Evolutionary conservation across 1,140 invertebrate genomes (phyloP), one percentile per base, ranked within the genome.

Genomic region (Bilobella aurantiaca): DNA sequence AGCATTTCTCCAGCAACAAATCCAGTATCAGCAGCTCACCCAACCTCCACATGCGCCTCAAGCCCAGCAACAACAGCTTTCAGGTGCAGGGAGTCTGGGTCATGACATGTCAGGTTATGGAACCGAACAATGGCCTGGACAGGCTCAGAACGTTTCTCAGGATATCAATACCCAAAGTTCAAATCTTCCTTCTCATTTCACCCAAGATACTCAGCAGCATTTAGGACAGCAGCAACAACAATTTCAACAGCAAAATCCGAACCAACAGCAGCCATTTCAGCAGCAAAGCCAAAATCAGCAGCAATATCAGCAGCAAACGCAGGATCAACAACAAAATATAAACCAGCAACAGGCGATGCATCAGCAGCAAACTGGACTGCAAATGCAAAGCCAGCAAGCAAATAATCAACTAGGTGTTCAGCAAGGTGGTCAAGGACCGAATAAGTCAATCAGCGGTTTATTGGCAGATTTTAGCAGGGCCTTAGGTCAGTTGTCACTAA

Each of bases 401-500:
- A 53, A n/a, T n/a, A n/a, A 53, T 53, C 49, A 53, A 23, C 23
- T 58, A 12, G 29, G 18, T 30, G 28, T n/a, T 29, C 18, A 58
- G 46, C 47, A 63, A 34, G 59, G 68, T 16, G 66, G 65, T 5
- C 66, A 63, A 32, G 67, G 64, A 34, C 46, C 62, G 34, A 62
- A 69, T 18, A 75, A 74, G 58, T 78, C 77, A 28, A 79, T 82
- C 25, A 80, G 78, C 69, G 80, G 79, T 30, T 81, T 82, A 77
- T 68, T 82, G 37, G 81, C 80, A 21, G 81, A 82, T 70, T 82
- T 82, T 69, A 82, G 79, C 61, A 67, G 78, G 67, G 79, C 79
- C 31, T 70, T 80, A 68, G 79, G 79, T 79, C 74, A 72, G 73
- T 42, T 8, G 27, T 34, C 31, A 27, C 34, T n/a, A n/a, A n/a